Conservation (phyloP, 1,140 invertebrate genomes). For the Drosophila sturtevanti region DNA sequence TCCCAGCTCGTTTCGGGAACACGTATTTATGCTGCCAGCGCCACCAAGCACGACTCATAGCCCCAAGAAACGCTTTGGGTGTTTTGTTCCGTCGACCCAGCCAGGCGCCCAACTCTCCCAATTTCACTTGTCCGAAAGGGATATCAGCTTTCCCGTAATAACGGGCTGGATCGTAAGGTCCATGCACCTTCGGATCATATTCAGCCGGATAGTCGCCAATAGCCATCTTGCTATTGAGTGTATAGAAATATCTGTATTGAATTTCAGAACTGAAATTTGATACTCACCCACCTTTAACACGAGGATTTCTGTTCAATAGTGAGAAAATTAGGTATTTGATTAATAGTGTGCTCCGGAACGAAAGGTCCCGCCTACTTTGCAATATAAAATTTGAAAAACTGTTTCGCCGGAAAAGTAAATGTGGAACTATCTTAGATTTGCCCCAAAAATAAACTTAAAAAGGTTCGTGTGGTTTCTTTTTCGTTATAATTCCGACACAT, state of each 20-base stretch:
- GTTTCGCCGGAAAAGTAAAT: no score
- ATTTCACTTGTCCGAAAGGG: conserved; percentile 92
- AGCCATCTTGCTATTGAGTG: conserved; percentile 84
- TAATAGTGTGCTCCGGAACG: no score
- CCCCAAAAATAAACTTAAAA: no score
- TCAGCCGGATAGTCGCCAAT: conserved; percentile 93
- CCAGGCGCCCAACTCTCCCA: conserved; percentile 92
- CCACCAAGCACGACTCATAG: conserved; percentile 92
- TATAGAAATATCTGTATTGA: conserved; percentile 41
- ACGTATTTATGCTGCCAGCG: conserved; percentile 95
- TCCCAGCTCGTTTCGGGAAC: conserved; percentile 87
- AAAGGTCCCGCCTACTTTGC: no score
- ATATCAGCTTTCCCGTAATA: conserved; percentile 97
- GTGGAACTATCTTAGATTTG: no score
- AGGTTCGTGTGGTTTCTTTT: no score
- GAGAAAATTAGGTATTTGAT: no score
- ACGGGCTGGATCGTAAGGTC: conserved; percentile 94
- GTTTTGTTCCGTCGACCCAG: conserved; percentile 90
- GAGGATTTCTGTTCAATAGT: no score
- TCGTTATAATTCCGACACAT: neutral
- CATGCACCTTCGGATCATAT: conserved; percentile 94
- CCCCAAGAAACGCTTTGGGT: conserved; percentile 86
- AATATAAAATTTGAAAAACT: no score
- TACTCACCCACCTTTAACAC: conserved; percentile 67
- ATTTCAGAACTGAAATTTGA: conserved; percentile 40